These are phyloP conservation scores for Clepsis dumicolana DNA, from an alignment of 2,888 invertebrate genomes.

Conservation along the genomic window DNA sequence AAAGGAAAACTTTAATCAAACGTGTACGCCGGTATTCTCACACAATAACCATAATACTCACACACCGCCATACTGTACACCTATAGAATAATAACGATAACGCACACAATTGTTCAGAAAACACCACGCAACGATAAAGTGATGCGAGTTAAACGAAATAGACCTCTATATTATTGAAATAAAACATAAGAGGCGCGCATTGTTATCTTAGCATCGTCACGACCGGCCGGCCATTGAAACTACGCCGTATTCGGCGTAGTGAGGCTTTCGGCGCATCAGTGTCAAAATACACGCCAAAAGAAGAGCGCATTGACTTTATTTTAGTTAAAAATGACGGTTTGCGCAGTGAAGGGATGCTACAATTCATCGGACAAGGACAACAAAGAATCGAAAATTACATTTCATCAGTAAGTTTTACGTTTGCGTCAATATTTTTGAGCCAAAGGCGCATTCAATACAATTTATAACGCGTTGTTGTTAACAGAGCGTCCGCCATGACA, in stretches of 20 bases:
- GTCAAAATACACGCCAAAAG: not conserved
- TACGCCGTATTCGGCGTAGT: not conserved
- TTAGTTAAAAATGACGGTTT: not conserved
- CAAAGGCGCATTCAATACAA: not conserved
- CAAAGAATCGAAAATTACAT: not conserved
- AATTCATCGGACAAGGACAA: not conserved
- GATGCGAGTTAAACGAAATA: not conserved
- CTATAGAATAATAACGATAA: not conserved
- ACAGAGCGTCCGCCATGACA: not conserved
- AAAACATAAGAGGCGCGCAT: not conserved
- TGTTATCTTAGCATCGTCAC: not conserved
- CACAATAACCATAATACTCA: not conserved
- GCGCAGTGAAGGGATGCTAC: not conserved
- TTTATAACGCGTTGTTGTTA: not conserved
- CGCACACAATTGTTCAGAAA: not conserved
- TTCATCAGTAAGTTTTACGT: not conserved
- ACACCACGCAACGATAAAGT: not conserved
- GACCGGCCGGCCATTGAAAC: not conserved
- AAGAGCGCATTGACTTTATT: not conserved
- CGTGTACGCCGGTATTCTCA: not conserved
- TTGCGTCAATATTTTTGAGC: not conserved
- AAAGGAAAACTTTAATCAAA: conserved; percentile 14
- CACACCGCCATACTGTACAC: not conserved
- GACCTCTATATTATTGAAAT: not conserved
- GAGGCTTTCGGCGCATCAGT: not conserved